Evolutionary conservation across 2,113 vertebrate genomes (phyloP).

Genomic region (Pelodiscus sinensis): DNA sequence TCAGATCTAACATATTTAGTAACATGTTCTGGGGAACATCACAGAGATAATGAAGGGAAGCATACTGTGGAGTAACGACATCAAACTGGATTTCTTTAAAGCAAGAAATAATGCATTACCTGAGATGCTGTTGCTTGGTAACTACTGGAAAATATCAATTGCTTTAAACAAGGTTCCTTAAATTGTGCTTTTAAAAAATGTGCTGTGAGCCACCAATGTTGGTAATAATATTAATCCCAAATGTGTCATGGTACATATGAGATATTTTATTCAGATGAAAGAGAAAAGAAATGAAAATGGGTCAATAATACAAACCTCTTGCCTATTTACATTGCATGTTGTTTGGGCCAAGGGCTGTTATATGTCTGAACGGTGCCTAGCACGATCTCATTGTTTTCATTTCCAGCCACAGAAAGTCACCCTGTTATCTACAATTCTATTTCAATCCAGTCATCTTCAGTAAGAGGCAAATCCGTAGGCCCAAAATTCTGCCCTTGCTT

Average conservation of each 20-base stretch:
- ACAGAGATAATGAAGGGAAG: not conserved
- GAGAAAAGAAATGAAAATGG: not conserved
- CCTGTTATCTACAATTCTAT: not conserved
- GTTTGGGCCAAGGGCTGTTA: not conserved
- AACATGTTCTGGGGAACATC: not conserved
- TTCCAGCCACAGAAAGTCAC: not conserved
- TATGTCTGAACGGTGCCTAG: not conserved
- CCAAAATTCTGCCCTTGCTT: not conserved
- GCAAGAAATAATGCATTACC: rapidly evolving
- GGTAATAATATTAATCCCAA: not conserved
- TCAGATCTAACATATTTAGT: not conserved
- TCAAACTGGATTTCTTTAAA: not conserved
- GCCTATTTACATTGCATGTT: not conserved
- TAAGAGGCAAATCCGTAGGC: not conserved
- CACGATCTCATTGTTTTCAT: not conserved
- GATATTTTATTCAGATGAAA: not conserved
- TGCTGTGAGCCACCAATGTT: not conserved
- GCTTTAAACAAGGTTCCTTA: not conserved
- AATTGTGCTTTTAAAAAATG: rapidly evolving
- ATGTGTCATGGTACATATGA: not conserved
- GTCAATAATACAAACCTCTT: not conserved
- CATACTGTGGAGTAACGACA: rapidly evolving
- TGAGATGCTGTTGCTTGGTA: rapidly evolving
- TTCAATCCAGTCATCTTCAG: not conserved
- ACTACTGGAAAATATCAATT: not conserved